phyloP scores from a whole-genome alignment of 2,888 invertebrate species.

The Norana najaformis region DNA sequence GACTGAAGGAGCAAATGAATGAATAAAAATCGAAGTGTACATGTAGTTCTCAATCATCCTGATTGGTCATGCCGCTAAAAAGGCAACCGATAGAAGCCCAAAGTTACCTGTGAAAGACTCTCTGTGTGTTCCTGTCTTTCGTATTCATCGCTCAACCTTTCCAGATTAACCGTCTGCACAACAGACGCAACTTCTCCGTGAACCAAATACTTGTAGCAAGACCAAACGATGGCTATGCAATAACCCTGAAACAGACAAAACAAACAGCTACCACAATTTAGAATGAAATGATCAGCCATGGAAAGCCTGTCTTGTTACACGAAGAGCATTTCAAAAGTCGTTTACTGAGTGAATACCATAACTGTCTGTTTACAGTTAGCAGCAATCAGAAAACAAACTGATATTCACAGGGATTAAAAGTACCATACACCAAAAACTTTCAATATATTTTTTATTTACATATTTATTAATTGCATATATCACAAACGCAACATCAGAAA shows the following conservation, averaged over 20 bases:
- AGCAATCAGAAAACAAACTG: no score
- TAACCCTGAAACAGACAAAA: slow-evolving; percentile 52
- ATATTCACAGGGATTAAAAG: no score
- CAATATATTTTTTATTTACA: no score
- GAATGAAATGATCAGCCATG: background rate
- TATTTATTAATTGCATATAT: no score
- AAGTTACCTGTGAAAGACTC: slow-evolving; percentile 8
- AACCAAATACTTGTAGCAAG: slow-evolving; percentile 58
- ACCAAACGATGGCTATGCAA: slow-evolving; percentile 60
- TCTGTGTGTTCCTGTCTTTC: background rate
- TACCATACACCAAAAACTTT: no score
- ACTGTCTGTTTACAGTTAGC: no score
- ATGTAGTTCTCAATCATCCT: no score
- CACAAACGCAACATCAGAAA: no score
- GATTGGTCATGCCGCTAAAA: no score
- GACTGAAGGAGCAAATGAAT: background rate
- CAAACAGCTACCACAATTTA: background rate
- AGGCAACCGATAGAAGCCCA: no score
- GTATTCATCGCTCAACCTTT: background rate
- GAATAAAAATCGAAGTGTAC: no score
- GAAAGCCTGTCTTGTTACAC: background rate
- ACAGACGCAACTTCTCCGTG: background rate
- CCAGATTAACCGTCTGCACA: background rate
- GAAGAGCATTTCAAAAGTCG: background rate
- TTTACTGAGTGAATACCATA: no score